Conservation (phyloP, 2,113 vertebrate genomes). For the Indri indri region DNA sequence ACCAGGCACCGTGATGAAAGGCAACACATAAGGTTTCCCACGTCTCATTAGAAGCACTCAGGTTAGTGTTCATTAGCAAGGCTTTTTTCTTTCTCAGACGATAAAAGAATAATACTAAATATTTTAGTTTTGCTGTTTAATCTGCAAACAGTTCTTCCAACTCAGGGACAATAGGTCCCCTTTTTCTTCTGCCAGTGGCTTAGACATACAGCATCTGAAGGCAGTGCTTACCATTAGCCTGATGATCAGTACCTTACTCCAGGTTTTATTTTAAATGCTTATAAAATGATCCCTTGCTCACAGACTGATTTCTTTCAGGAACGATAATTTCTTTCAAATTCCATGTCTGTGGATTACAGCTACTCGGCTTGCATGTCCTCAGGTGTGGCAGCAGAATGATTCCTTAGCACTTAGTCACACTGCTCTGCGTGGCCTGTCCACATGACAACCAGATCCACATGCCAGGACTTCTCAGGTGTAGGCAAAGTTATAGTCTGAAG, state of each 20-base stretch:
- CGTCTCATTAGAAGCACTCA: not conserved
- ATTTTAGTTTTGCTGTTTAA: constrained; percentile 44
- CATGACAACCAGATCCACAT: not conserved
- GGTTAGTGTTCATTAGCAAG: not conserved
- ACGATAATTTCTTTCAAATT: not conserved
- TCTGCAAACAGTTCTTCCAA: not conserved
- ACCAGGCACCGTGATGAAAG: not conserved
- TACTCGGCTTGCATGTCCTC: not conserved
- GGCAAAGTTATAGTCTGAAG: not conserved
- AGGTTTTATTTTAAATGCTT: not conserved
- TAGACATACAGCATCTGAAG: not conserved
- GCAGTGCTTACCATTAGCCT: not conserved
- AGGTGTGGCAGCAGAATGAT: not conserved
- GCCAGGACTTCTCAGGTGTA: not conserved
- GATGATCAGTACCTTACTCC: not conserved
- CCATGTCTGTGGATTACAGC: not conserved
- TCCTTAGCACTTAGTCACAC: not conserved
- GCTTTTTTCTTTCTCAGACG: not conserved
- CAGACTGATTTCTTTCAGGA: constrained; percentile 32
- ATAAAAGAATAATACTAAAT: not conserved
- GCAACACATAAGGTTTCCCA: not conserved
- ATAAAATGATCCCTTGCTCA: not conserved
- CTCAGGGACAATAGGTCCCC: not conserved
- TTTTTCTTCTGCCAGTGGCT: not conserved
- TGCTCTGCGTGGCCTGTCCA: not conserved